phyloP scores from a whole-genome alignment of 2,113 vertebrate species.

The Eurystomus gularis region DNA sequence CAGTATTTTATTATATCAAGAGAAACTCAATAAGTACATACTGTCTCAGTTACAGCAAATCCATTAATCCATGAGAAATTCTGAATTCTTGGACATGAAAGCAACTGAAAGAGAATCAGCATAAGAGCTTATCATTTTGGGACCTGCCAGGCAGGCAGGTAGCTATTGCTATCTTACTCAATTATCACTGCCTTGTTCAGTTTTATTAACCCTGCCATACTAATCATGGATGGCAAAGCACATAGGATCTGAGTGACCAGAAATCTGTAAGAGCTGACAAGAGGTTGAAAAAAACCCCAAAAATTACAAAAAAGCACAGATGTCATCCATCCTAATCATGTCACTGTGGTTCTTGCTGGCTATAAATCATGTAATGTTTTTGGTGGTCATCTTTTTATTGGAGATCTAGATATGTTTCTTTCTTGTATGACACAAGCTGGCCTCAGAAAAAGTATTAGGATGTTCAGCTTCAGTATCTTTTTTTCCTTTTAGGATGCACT shows the following conservation, averaged over 20 bases:
- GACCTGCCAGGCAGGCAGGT: not conserved
- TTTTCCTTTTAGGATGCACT: not conserved
- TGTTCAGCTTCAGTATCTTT: not conserved
- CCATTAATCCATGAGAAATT: not conserved
- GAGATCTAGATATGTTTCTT: not conserved
- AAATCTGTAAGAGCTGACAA: not conserved
- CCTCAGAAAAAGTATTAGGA: not conserved
- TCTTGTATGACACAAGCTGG: not conserved
- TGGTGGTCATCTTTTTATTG: not conserved
- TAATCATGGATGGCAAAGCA: not conserved
- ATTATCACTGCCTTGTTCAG: not conserved
- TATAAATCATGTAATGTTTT: not conserved
- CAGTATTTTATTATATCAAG: not conserved
- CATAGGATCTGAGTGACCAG: not conserved
- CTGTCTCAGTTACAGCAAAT: not conserved
- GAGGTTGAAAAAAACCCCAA: not conserved
- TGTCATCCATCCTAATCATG: not conserved
- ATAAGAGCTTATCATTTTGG: not conserved
- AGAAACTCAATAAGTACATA: not conserved
- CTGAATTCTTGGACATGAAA: not conserved
- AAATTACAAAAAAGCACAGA: accelerated
- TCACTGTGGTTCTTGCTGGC: not conserved
- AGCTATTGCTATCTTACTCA: not conserved
- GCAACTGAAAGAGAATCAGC: not conserved
- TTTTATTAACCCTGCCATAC: not conserved